Percentiles rank a stretch among this genome's conserved stretches.
These are phyloP conservation scores for Sula dactylatra DNA, from an alignment of 2,113 vertebrate genomes.

Conservation along the genomic window DNA sequence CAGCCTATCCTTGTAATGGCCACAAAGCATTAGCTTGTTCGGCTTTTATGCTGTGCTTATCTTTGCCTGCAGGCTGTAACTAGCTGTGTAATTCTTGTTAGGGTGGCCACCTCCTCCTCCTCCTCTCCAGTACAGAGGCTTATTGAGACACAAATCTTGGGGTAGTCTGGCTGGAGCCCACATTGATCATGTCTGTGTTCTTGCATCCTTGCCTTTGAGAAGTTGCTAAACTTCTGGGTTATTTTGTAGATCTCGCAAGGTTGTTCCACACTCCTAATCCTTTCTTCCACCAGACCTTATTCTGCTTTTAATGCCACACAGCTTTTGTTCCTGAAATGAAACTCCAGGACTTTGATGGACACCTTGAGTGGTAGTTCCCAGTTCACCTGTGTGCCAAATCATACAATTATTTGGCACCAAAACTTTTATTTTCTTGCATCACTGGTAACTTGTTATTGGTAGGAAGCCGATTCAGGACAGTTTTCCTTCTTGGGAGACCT, in stretches of 20 bases:
- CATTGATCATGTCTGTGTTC: not conserved
- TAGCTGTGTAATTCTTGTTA: not conserved
- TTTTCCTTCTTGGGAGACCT: not conserved
- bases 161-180: not conserved
- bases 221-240: not conserved
- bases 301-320: not conserved
- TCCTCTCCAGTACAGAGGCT: not conserved
- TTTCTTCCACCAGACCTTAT: not conserved
- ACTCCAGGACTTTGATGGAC: not conserved
- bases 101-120: not conserved
- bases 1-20: not conserved
- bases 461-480: not conserved
- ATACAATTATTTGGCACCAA: not conserved
- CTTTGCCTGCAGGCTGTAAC: conserved; percentile 5
- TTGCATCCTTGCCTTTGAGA: not conserved
- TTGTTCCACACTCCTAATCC: not conserved
- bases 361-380: not conserved
- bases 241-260: not conserved
- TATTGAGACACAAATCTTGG: not conserved
- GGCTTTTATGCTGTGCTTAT: conserved; percentile 31
- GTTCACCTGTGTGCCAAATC: not conserved
- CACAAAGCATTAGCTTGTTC: not conserved
- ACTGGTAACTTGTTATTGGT: not conserved
- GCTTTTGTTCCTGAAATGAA: not conserved
- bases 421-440: not conserved